Base-by-base conservation (phyloP, 2,888 invertebrate genomes). In the Mactromeris polynyma region DNA sequence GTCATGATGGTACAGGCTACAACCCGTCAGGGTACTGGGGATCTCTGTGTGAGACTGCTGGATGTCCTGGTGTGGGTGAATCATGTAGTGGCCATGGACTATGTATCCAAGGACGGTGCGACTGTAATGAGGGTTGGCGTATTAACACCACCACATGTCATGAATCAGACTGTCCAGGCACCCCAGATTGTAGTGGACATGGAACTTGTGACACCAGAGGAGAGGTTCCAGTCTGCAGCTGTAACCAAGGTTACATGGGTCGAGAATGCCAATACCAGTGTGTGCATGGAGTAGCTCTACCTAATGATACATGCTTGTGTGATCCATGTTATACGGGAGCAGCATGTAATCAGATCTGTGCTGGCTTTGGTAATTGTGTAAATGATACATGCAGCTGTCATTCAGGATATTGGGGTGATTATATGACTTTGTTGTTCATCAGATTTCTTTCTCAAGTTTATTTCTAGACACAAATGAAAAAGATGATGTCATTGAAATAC, bases 401-500 rank as follows among this genome's bases (percentile, higher is more conserved):
- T 19, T 40, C 90, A 42, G 93, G 91, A 58, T 95, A 93, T 93
- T 94, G 95, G 94, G 95, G 95, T 95, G 87, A 92, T 93, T 87
- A 21, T 38, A 26, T 9, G 1, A 51, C 2, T 51, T 6, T 9
- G 11, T 51, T 6, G 11, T 51, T 17, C 2, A 6, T 51, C n/a
- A n/a, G n/a, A n/a, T n/a, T n/a, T n/a, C n/a, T 51, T 51, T 6
- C 11, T 51, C 51, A 17, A 51, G 14, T 51, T 6, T 51, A 51
- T 51, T 19, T 2, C 11, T 51, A 17, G 1, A 14, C 19, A 51
- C 2, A 51, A 2, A 51, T 51, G 51, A 2, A 6, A 51, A 51
- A 9, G 51, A 51, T 51, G 14, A 51, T 2, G 14, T 6, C 51
- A 51, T 51, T 51, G 51, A 6, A 17, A 19, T 51, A 6, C 14